Base-by-base conservation (phyloP, 1,140 invertebrate species). In the Eupeodes corollae region DNA sequence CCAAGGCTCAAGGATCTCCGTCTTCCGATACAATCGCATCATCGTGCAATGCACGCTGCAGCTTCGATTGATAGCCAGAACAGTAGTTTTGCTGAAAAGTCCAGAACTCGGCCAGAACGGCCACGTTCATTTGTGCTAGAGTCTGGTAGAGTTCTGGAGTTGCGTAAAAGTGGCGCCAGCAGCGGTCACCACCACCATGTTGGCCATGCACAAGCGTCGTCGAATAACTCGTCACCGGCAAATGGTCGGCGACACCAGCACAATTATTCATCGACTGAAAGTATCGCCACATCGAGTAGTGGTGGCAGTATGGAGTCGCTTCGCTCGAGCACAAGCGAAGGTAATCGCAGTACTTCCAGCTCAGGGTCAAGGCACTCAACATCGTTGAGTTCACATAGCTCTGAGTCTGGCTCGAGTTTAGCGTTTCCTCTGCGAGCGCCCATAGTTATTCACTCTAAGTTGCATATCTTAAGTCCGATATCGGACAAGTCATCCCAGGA, bases 401-500 rank as follows among this genome's bases (percentile, higher is more conserved):
- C 84, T 8, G 85, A 89, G 65, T 86, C 82, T 37, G 78, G 80
- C 51, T 74, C 75, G 47, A 76, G 72, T 55, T 70, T 69, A 50
- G 70, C 68, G 41, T 75, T 78, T 56, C 77, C 77, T 50, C 59
- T 80, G 50, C 75, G 78, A 49, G 79, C 76, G 40, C 83, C 80
- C 56, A 65, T 76, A 16, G 74, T 77, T 14, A 75, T 79, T 50
- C 80, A 84, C 59, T 75, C 79, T 10, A 88, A 88, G 60, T 65
- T 88, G 51, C 84, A 89, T 61, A 87, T 90, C 55, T 73, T 91
- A 13, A 90, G 86, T 46, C 88, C 88, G 6, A 91, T 91, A 56
- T 90, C 86, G 21, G 88, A 91, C 67, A 90, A 90, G 61, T 89
- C 86, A n/a, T 86, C 84, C 2, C 84, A 88, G 59, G 87, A 91